Conservation (phyloP, 2,797 vertebrate genomes). For the Okamejei kenojei region DNA sequence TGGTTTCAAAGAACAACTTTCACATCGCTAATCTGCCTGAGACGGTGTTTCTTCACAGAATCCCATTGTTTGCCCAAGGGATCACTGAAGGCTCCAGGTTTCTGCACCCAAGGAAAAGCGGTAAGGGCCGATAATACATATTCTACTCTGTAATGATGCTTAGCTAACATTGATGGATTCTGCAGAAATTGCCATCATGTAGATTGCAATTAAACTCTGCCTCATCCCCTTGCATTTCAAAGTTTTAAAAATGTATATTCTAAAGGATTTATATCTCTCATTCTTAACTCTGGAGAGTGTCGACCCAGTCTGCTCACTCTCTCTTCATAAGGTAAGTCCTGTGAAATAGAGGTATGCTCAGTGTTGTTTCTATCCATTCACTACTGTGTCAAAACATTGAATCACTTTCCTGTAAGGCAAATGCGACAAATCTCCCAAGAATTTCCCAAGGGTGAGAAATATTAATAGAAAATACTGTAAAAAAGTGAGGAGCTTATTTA, state of each 20-base stretch:
- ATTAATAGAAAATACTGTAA: background rate
- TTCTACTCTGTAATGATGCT: background rate
- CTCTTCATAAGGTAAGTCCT: too few species aligned
- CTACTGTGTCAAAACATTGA: background rate
- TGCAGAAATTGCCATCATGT: background rate
- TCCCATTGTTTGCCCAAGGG: background rate
- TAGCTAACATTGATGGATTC: too few species aligned
- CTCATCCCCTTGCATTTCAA: background rate
- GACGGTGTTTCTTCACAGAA: background rate
- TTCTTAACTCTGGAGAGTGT: too few species aligned
- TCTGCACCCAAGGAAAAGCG: too few species aligned
- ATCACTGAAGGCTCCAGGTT: background rate
- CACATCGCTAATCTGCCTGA: background rate
- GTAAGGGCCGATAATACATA: background rate
- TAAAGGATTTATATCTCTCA: too few species aligned
- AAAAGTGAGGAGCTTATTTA: background rate
- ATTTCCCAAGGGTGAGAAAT: background rate
- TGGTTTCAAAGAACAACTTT: background rate
- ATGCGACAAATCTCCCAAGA: background rate
- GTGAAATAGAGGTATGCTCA: background rate
- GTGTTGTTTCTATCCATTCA: background rate
- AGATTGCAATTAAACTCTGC: background rate
- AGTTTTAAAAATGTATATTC: background rate
- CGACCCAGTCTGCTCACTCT: too few species aligned
- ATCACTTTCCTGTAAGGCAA: too few species aligned